Evolutionary conservation across 2,888 invertebrate species (phyloP), one percentile per base, ranked within the genome.

Genomic region (Hirtodrosophila histrioides): DNA sequence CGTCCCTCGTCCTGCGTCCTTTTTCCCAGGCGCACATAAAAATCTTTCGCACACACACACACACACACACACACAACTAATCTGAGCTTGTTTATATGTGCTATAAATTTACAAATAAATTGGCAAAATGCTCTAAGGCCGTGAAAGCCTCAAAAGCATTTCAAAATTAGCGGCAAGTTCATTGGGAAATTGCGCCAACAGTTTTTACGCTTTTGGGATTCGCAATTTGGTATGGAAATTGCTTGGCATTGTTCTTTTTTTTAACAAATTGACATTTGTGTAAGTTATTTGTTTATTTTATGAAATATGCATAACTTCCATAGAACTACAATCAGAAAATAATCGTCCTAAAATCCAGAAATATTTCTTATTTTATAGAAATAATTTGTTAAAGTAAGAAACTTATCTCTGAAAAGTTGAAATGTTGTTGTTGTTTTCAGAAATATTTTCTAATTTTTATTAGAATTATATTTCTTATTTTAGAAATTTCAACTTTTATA

Each of bases 21-120:
- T 55, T 65, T 70, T 71, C 68, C 71, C 65, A 67, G 46, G 56
- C 67, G 56, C 33, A 36, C 58, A 69, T 73, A 66, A 73, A 75
- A 80, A 70, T 67, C 75, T 58, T 40, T 27, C 50, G 45, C 40
- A 46, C 45, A 56, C 40, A 64, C 54, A 50, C 40, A 40, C 35
- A 37, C 11, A 37, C 36, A 41, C 54, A 48, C 58, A 40, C 45
- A 49, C 57, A 69, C 62, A 64, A 55, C 66, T 69, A 82, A 78
- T 76, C 73, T 69, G 61, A 49, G 57, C 36, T 40, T 55, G 31
- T 48, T 55, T 69, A 51, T 54, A 56, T 44, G 37, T 33, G 68
- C 69, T 69, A 84, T 86, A 84, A 84, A 86, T 83, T 75, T 65
- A 29, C 65, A 69, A 71, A 69, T 75, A 74, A 85, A 85, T 87